Evolutionary conservation across 1,140 invertebrate species (phyloP), one percentile per base, ranked within the genome.

Genomic region (Procambarus clarkii): DNA sequence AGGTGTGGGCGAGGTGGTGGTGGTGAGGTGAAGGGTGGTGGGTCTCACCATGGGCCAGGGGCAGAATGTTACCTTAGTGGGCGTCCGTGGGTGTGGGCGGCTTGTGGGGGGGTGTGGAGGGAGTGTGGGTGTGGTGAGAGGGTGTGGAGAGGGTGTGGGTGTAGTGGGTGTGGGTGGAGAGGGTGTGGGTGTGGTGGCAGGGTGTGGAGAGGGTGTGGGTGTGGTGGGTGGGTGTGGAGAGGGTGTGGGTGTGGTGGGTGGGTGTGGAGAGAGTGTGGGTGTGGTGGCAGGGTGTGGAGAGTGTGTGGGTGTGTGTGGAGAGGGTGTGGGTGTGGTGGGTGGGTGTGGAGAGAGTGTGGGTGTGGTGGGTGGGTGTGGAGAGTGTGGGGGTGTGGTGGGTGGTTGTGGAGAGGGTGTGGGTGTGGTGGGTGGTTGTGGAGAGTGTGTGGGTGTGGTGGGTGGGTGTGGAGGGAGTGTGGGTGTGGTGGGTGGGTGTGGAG

Each of bases 321-420:
- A 45, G 7, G 85, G 44, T 13, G 48, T 79, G 21, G 74, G 71
- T 77, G 45, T 50, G n/a, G 48, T 54, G 48, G 45, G 1, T 34
- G 71, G 46, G 71, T 86, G 84, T 48, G 84, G 24, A 9, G 64
- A 71, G 13, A n/a, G 69, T n/a, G 44, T 74, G 13, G 64, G 45
- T 34, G 21, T 60, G 54, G 34, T 76, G 18, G 45, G n/a, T 0
- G 82, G 45, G 21, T 46, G 45, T 24, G 48, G 8, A 0, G 71
- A 54, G n/a, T 71, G 44, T 7, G 15, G 46, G 18, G 71, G 15
- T 74, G 34, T 77, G 46, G 24, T 15, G 34, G 44, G 50, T 9
- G 54, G 34, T 1, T 13, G 34, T 18, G 69, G 8, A 9, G 60
- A 18, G 34, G 74, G 18, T 9, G 71, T 46, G 71, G 50, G 46